Evolutionary conservation across 2,113 vertebrate species (phyloP).

Genomic region (Crotalus viridis): DNA sequence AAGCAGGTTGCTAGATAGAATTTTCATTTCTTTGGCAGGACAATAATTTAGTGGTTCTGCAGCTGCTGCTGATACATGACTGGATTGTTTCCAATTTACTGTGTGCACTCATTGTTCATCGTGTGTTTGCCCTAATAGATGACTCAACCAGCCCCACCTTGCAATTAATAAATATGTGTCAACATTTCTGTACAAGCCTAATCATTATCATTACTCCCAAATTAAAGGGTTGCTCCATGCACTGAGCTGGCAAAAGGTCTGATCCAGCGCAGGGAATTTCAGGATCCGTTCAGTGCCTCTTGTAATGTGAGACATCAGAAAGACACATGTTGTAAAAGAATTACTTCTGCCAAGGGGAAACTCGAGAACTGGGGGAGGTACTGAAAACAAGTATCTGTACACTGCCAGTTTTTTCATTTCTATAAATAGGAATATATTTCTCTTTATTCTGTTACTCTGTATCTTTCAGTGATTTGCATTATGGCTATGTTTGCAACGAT

Average conservation of each 20-base stretch:
- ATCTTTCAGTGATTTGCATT: neutral
- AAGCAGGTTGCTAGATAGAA: neutral
- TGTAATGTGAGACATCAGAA: slow-evolving; percentile 13
- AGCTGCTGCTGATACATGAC: slow-evolving; percentile 54
- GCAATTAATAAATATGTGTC: slow-evolving; percentile 69
- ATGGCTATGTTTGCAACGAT: neutral
- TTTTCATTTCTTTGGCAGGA: slow-evolving; percentile 10
- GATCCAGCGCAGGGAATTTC: slow-evolving; percentile 45
- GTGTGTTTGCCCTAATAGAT: slow-evolving; percentile 56
- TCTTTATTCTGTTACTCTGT: neutral
- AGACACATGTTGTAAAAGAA: slow-evolving; percentile 45
- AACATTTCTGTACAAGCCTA: slow-evolving; percentile 51
- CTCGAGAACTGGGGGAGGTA: neutral
- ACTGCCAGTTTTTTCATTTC: slow-evolving; percentile 14
- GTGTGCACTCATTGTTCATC: slow-evolving; percentile 51
- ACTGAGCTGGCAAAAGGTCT: slow-evolving; percentile 4
- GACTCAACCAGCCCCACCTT: slow-evolving; percentile 60
- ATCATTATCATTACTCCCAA: slow-evolving; percentile 59
- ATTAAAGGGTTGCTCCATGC: slow-evolving; percentile 52
- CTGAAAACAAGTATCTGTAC: slow-evolving; percentile 44
- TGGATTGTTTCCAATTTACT: slow-evolving; percentile 56
- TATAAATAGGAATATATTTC: slow-evolving; percentile 3
- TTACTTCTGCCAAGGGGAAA: slow-evolving; percentile 41
- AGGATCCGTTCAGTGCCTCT: slow-evolving; percentile 10
- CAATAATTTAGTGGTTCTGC: slow-evolving; percentile 50